phyloP scores from a whole-genome alignment of 2,888 invertebrate genomes.

The Drosophila heteroneura region DNA sequence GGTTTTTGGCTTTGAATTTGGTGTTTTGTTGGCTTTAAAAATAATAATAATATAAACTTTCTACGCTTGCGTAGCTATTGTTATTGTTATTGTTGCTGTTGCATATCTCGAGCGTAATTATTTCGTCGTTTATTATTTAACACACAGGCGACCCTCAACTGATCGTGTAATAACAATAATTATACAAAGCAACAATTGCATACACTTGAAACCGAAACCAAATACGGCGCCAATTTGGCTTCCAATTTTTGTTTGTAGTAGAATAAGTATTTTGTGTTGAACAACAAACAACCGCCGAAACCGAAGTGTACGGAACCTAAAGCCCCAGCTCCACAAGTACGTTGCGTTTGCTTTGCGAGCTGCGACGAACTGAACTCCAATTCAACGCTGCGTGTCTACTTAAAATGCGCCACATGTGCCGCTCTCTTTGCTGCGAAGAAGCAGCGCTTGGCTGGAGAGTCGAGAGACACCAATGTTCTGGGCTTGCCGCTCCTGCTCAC shows the following conservation, averaged over 20 bases:
- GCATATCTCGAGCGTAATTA: slow-evolving; percentile 66
- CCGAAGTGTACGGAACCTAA: slow-evolving; percentile 4
- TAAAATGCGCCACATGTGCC: slow-evolving; percentile 23
- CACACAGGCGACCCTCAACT: slow-evolving; percentile 17
- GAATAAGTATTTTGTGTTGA: slow-evolving; percentile 25
- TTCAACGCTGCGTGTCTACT: slow-evolving; percentile 37
- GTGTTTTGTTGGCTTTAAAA: slow-evolving; percentile 41
- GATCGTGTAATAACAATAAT: slow-evolving; percentile 58
- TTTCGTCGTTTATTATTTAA: slow-evolving; percentile 54
- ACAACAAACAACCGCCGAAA: slow-evolving; percentile 28
- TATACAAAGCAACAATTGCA: slow-evolving; percentile 26
- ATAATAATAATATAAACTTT: slow-evolving; percentile 74
- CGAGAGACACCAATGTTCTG: slow-evolving; percentile 5
- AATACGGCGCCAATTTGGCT: slow-evolving; percentile 27
- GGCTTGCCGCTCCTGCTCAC: neutral
- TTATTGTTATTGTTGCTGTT: slow-evolving; percentile 27
- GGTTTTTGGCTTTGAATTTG: slow-evolving; percentile 57
- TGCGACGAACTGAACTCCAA: slow-evolving; percentile 49
- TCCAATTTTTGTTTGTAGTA: slow-evolving; percentile 23
- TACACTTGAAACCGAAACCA: slow-evolving; percentile 12
- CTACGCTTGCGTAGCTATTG: slow-evolving; percentile 68
- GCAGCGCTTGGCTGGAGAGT: slow-evolving; percentile 1
- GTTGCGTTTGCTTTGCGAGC: slow-evolving; percentile 36
- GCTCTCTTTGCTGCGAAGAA: slow-evolving; percentile 28
- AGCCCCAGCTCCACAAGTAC: slow-evolving; percentile 4